phyloP scores from a whole-genome alignment of 2,797 vertebrate genomes.

The Odontamblyopus lacepedii region DNA sequence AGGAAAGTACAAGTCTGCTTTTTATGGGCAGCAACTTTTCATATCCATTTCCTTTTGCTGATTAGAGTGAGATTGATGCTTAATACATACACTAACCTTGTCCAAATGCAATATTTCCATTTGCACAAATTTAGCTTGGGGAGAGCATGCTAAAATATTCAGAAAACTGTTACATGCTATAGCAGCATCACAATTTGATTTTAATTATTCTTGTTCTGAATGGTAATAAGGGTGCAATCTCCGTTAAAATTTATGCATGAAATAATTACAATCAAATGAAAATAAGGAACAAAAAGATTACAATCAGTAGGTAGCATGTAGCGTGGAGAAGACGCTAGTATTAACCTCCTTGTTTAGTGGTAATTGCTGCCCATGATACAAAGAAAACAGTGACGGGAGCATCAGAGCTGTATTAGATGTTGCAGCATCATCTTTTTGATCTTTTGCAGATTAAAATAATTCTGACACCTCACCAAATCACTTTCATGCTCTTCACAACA shows the following conservation, averaged over 20 bases:
- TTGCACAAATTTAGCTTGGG: neutral
- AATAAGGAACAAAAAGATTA: conserved; percentile 24
- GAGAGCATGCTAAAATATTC: neutral
- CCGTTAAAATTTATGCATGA: conserved; percentile 29
- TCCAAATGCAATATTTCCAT: neutral
- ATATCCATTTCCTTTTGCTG: neutral
- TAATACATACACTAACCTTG: neutral
- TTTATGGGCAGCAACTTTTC: neutral
- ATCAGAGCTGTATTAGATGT: conserved; percentile 23
- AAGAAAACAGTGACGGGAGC: conserved; percentile 15
- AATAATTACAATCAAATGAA: conserved; percentile 21
- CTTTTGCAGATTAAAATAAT: conserved; percentile 48
- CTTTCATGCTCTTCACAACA: conserved; percentile 46
- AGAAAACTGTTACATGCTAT: neutral
- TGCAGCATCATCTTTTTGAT: conserved; percentile 43
- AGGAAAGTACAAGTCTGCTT: neutral
- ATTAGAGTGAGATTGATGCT: neutral
- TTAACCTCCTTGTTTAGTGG: conserved; percentile 43
- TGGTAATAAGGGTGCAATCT: conserved; percentile 23
- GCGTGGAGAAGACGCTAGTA: conserved; percentile 35
- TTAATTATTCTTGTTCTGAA: neutral
- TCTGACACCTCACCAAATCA: conserved; percentile 32
- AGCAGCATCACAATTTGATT: conserved; percentile 10
- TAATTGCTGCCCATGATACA: conserved; percentile 39
- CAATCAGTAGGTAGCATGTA: conserved; percentile 28